A percentile compares a stretch with the other conserved stretches of the same genome.
Evolutionary conservation across 64 coral and sea anemone genomes (phyloP).

Genomic region (Stichodactyla mertensii): DNA sequence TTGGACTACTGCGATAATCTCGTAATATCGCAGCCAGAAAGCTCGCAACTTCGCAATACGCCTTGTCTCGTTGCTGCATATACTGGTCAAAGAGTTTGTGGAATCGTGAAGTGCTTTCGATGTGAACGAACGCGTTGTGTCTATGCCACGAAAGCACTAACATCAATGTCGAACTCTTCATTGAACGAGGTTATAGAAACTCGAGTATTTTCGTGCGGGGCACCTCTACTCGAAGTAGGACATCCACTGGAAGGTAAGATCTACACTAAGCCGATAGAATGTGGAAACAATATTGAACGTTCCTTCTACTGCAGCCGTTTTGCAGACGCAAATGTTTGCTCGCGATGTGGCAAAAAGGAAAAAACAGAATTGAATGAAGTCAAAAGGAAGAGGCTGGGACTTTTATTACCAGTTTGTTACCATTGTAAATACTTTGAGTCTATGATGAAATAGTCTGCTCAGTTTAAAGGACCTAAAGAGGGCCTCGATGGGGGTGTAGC

Average conservation of each 20-base stretch:
- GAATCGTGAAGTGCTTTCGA: not conserved
- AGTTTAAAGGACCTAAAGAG: too few relatives aligned
- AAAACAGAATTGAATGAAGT: not conserved
- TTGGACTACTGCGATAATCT: not conserved
- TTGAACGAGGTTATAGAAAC: not conserved
- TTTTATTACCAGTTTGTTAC: not conserved
- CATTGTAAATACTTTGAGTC: not conserved
- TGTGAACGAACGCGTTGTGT: not conserved
- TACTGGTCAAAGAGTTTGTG: conserved; percentile 3
- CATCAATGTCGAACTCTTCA: not conserved
- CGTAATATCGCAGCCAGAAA: not conserved
- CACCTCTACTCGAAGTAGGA: not conserved
- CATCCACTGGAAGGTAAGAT: not conserved
- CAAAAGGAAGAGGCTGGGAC: not conserved
- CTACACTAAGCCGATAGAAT: not conserved
- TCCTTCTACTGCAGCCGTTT: not conserved
- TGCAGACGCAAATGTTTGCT: not conserved
- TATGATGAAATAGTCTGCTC: not conserved
- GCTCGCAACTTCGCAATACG: not conserved
- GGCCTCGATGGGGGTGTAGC: too few relatives aligned
- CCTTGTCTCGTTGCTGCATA: not conserved
- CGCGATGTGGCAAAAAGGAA: not conserved
- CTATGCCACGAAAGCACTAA: not conserved
- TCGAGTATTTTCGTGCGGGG: not conserved
- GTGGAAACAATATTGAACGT: not conserved